Evolutionary conservation across 1,140 invertebrate genomes (phyloP).

Genomic region (Augochlora pura): DNA sequence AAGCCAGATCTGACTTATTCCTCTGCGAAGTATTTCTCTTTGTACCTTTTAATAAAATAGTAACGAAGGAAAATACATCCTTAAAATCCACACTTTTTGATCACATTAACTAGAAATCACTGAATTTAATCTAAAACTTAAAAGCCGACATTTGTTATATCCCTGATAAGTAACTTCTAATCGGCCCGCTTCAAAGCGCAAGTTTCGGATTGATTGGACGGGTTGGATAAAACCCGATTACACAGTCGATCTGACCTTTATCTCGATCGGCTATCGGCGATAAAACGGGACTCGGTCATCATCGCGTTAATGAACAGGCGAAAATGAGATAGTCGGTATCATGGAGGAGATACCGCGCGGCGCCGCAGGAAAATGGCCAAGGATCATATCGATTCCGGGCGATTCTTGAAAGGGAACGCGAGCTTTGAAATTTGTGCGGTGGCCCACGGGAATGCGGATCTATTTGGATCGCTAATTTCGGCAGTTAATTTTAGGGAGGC

Average conservation of each 20-base stretch:
- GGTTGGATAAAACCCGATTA: neutral
- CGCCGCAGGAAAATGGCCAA: constrained; percentile 11
- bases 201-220: neutral
- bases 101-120: no score
- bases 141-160: no score
- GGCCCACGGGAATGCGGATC: constrained; percentile 56
- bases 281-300: neutral
- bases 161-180: no score
- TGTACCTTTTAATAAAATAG: no score
- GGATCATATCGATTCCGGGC: constrained; percentile 20
- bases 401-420: constrained; percentile 39
- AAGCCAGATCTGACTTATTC: no score
- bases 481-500: constrained; percentile 65
- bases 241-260: neutral
- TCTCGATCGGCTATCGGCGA: neutral
- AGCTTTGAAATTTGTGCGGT: constrained; percentile 48
- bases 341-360: neutral
- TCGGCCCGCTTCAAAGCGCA: no score
- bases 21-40: no score
- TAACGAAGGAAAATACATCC: no score
- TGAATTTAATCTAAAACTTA: no score
- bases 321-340: neutral
- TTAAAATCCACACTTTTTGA: no score
- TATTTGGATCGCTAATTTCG: constrained; percentile 67
- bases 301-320: constrained; percentile 1